Evolutionary conservation across 2,888 invertebrate species (phyloP).

Genomic region (Drosophila maculinotata): DNA sequence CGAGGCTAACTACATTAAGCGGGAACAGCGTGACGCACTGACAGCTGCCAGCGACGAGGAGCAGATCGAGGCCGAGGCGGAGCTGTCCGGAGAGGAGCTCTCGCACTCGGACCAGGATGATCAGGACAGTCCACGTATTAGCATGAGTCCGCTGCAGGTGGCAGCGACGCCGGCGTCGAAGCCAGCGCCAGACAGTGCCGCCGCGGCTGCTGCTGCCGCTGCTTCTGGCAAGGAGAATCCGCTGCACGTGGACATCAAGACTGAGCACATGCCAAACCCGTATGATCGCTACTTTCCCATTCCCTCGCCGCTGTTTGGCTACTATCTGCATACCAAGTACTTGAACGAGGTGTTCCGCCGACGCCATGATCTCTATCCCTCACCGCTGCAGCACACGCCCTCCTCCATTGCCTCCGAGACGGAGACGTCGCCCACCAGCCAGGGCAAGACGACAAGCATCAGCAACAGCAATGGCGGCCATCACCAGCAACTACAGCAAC

Average conservation of each 20-base stretch:
- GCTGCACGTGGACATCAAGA: conserved; percentile 84
- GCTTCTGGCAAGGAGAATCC: conserved; percentile 77
- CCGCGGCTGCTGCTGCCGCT: conserved; percentile 20
- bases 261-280: conserved; percentile 84
- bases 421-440: conserved; percentile 75
- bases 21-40: conserved; percentile 47
- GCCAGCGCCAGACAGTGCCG: conserved; percentile 25
- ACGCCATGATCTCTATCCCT: conserved; percentile 87
- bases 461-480: conserved; percentile 26
- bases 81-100: conserved; percentile 73
- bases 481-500: conserved; percentile 27
- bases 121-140: conserved; percentile 82
- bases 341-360: conserved; percentile 87
- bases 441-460: conserved; percentile 46
- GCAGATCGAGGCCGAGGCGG: conserved; percentile 70
- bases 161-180: conserved; percentile 47
- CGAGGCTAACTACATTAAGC: conserved; percentile 67
- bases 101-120: conserved; percentile 70
- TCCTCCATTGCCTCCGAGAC: conserved; percentile 83
- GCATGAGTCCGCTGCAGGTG: conserved; percentile 83
- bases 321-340: conserved; percentile 88
- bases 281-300: conserved; percentile 85
- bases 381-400: conserved; percentile 83
- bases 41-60: conserved; percentile 79
- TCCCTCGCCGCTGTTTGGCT: conserved; percentile 86